phyloP scores from a whole-genome alignment of 2,797 vertebrate genomes.

The Chelon auratus region DNA sequence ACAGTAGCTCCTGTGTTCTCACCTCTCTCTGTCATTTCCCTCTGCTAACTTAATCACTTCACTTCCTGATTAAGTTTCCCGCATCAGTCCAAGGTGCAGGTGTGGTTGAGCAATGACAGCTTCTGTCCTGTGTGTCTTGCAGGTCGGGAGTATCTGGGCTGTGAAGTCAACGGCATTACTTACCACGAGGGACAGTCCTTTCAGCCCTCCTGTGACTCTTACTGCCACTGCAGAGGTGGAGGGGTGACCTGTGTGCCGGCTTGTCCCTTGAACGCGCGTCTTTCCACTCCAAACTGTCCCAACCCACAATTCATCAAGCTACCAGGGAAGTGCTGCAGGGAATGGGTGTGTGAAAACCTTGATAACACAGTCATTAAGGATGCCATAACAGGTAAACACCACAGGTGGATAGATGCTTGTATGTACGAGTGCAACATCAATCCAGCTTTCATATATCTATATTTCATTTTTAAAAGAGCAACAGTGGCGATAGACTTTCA shows the following conservation, averaged over 20 bases:
- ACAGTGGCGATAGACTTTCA: no score
- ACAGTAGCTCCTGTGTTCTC: conserved; percentile 47
- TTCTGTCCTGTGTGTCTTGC: conserved; percentile 36
- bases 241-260: conserved; percentile 89
- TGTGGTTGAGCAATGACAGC: conserved; percentile 1
- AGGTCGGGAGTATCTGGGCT: conserved; percentile 88
- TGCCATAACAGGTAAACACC: conserved; percentile 79
- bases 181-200: conserved; percentile 92
- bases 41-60: conserved; percentile 18
- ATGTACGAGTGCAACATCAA: not conserved
- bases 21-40: conserved; percentile 2
- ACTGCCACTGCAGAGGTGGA: conserved; percentile 89
- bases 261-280: conserved; percentile 85
- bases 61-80: conserved; percentile 51
- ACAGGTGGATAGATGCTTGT: not conserved
- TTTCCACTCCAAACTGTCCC: conserved; percentile 90
- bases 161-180: conserved; percentile 86
- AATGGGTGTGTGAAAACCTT: conserved; percentile 92
- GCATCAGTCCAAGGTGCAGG: conserved; percentile 10
- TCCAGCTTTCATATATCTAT: not conserved
- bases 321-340: conserved; percentile 92
- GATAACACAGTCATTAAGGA: conserved; percentile 77
- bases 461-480: not conserved
- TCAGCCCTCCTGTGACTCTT: conserved; percentile 90
- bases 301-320: conserved; percentile 85